Conservation (phyloP, 30 jellyfish, hydroid and myxozoan genomes). For the Hydractinia echinata region DNA sequence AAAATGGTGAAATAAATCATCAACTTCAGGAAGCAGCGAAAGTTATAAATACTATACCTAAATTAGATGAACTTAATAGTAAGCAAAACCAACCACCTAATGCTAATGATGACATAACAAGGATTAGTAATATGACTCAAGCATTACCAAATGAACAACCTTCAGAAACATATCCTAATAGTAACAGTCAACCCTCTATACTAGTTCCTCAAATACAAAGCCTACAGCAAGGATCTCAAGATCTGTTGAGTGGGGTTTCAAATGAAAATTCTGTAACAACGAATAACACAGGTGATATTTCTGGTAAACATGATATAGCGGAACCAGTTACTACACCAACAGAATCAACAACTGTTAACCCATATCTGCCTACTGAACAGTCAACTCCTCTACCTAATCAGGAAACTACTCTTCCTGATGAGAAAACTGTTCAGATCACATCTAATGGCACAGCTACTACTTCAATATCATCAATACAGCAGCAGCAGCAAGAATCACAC, state of each 20-base stretch:
- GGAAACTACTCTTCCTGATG: neutral
- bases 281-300: neutral
- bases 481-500: neutral
- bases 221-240: neutral
- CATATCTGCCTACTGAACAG: neutral
- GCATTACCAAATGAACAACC: neutral
- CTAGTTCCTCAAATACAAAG: neutral
- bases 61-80: neutral
- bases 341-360: neutral
- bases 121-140: conserved; percentile 1
- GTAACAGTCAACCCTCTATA: neutral
- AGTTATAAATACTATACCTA: neutral
- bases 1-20: neutral
- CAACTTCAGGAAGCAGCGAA: neutral
- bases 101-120: conserved; percentile 1
- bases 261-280: no score
- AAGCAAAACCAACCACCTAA: neutral
- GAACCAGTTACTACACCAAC: conserved; percentile 1
- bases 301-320: conserved; percentile 5
- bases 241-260: neutral
- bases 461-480: neutral
- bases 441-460: neutral
- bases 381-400: neutral
- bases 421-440: neutral
- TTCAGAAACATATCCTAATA: neutral